Conservation (phyloP, 1,140 invertebrate genomes). For the Thalassaphorura encarpata region DNA sequence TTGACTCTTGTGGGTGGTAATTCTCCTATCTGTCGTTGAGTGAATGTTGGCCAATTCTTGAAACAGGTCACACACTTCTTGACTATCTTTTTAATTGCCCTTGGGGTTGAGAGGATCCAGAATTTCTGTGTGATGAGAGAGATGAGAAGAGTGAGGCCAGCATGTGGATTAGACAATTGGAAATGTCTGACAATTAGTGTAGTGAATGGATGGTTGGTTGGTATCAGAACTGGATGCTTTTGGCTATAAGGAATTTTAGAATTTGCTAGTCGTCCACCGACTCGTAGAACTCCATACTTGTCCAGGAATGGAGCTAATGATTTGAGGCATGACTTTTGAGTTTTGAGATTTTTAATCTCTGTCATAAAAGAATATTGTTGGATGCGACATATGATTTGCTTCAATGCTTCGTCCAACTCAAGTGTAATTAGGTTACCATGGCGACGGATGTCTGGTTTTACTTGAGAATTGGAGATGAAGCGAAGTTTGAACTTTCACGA, state of each 20-base stretch:
- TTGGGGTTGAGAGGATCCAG: neutral
- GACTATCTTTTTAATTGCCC: neutral
- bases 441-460: too few relatives aligned
- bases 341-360: constrained; percentile 10
- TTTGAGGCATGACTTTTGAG: constrained; percentile 5
- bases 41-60: constrained; percentile 26
- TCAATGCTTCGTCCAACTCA: neutral
- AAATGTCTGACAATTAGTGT: neutral
- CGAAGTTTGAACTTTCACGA: too few relatives aligned
- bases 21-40: constrained; percentile 34
- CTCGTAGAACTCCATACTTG: constrained; percentile 35
- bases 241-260: constrained; percentile 25
- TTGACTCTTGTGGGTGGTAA: constrained; percentile 34
- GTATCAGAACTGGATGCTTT: constrained; percentile 35
- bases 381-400: neutral
- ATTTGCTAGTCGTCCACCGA: constrained; percentile 37
- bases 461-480: too few relatives aligned
- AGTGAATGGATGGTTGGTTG: constrained; percentile 1
- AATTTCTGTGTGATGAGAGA: neutral
- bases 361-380: neutral
- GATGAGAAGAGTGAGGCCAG: neutral
- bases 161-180: neutral
- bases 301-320: constrained; percentile 38
- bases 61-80: constrained; percentile 1
- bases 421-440: too few relatives aligned